These are phyloP conservation scores for Cliona cf. orientalis DNA, from an alignment of 37 sponge, comb jelly and placozoan genomes.

Conservation along the genomic window DNA sequence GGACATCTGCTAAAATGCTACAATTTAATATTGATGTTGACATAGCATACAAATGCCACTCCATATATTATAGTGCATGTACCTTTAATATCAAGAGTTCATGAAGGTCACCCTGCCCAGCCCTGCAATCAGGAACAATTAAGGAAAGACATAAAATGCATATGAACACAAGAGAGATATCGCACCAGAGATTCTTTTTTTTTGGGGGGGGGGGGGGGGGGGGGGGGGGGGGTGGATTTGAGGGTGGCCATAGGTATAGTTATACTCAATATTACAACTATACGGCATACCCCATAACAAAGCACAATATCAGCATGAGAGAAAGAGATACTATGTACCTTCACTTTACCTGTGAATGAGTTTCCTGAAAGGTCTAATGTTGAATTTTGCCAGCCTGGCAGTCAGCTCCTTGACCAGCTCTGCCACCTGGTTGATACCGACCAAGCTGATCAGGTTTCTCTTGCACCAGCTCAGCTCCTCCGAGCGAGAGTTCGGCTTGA, in stretches of 20 bases:
- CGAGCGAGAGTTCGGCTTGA: background rate
- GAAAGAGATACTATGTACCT: too few species aligned
- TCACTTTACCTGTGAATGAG: constrained; percentile 6
- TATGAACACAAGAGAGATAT: too few species aligned
- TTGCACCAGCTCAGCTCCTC: constrained; percentile 73
- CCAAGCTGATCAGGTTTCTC: constrained; percentile 54
- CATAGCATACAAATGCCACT: background rate
- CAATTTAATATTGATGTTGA: background rate
- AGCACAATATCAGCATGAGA: too few species aligned
- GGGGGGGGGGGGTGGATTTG: too few species aligned
- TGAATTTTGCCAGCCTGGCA: constrained; percentile 57
- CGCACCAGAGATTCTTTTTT: too few species aligned
- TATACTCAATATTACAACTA: too few species aligned
- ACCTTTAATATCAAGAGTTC: constrained; percentile 44
- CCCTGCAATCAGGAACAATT: background rate
- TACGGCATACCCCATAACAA: too few species aligned
- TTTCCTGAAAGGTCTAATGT: constrained; percentile 49
- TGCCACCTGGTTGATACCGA: constrained; percentile 57
- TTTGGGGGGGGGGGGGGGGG: too few species aligned
- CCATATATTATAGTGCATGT: background rate
- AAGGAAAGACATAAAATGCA: too few species aligned
- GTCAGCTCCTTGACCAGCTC: constrained; percentile 72
- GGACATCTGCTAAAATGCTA: background rate
- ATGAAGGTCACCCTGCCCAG: background rate
- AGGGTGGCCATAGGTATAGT: too few species aligned